These are phyloP conservation scores for Noctilio leporinus DNA, from an alignment of 2,113 vertebrate species.

Conservation along the genomic window DNA sequence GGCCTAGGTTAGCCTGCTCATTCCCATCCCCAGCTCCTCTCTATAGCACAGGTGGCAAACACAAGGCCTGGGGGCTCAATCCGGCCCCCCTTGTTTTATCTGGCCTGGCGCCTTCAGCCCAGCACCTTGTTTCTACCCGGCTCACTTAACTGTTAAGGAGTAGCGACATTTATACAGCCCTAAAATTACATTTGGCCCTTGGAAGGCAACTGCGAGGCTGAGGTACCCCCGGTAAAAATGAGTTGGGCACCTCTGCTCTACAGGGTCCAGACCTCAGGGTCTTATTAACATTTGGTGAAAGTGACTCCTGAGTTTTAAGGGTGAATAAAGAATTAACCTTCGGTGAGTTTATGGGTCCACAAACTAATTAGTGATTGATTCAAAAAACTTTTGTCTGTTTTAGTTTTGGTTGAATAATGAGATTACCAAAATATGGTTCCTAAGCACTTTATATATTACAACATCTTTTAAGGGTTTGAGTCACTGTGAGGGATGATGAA, in stretches of 20 bases:
- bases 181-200: too few species aligned
- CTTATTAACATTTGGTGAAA: background rate
- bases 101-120: too few species aligned
- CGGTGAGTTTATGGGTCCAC: background rate
- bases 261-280: background rate
- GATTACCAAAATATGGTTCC: background rate
- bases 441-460: background rate
- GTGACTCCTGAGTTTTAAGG: background rate
- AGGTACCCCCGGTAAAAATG: too few species aligned
- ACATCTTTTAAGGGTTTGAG: background rate
- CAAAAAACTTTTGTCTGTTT: background rate
- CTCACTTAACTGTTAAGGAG: too few species aligned
- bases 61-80: too few species aligned
- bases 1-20: background rate
- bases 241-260: too few species aligned
- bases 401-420: background rate
- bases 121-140: too few species aligned
- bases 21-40: background rate
- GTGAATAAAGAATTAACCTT: background rate
- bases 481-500: background rate
- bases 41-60: too few species aligned
- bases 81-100: too few species aligned
- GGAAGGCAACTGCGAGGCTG: too few species aligned
- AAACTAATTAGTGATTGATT: background rate
- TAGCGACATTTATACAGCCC: too few species aligned